phyloP scores from a whole-genome alignment of 2,113 vertebrate genomes.

The Regulus satrapa region DNA sequence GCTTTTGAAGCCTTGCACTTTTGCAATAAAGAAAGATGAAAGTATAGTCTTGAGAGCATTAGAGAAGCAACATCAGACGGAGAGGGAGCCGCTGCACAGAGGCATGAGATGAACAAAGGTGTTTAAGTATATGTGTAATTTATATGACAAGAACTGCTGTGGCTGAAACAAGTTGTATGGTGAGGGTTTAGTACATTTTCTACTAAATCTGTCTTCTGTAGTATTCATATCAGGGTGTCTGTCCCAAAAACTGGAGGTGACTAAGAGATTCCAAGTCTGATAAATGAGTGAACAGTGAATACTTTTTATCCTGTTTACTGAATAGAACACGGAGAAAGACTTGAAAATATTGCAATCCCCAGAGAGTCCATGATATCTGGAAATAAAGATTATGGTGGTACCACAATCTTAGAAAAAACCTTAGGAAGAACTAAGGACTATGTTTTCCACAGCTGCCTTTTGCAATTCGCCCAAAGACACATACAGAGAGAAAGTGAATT shows the following conservation, averaged over 20 bases:
- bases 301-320: background rate
- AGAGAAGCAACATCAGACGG: background rate
- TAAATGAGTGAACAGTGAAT: background rate
- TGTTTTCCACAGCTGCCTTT: background rate
- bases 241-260: background rate
- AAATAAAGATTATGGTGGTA: background rate
- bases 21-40: background rate
- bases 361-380: background rate
- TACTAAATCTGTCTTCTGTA: background rate
- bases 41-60: background rate
- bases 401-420: background rate
- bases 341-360: background rate
- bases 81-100: background rate
- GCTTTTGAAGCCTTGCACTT: background rate
- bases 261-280: background rate
- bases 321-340: background rate
- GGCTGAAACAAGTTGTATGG: background rate
- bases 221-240: background rate
- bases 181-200: background rate
- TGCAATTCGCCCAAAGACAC: background rate
- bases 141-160: background rate
- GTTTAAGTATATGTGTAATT: background rate
- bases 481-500: background rate
- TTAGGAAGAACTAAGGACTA: background rate
- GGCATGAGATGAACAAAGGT: background rate